Percentiles rank a stretch among this genome's conserved stretches.
Conservation (phyloP, 2,797 vertebrate species). For the Fistularia commersonii region DNA sequence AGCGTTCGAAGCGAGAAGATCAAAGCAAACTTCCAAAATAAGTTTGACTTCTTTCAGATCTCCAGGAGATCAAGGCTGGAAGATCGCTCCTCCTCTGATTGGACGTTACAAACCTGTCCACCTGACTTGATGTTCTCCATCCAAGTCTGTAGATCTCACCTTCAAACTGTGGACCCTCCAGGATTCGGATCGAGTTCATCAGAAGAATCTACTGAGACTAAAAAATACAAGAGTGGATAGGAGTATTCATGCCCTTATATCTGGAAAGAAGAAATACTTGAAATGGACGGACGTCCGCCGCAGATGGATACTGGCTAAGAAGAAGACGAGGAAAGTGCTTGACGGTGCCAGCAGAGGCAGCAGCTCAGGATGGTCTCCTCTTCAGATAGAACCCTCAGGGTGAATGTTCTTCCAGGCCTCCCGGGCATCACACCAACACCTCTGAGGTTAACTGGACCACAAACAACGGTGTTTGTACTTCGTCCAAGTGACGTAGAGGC, state of each 20-base stretch:
- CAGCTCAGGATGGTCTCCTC: slow-evolving; percentile 58
- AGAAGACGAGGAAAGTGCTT: slow-evolving; percentile 70
- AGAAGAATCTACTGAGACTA: slow-evolving; percentile 60
- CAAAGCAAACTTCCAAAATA: slow-evolving; percentile 89
- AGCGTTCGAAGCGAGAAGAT: slow-evolving; percentile 59
- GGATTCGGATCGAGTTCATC: too few relatives aligned
- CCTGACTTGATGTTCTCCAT: slow-evolving; percentile 32
- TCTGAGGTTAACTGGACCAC: too few relatives aligned
- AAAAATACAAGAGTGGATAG: slow-evolving; percentile 55
- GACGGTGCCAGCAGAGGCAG: slow-evolving; percentile 61
- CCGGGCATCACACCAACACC: too few relatives aligned
- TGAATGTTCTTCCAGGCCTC: neutral
- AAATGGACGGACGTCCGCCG: slow-evolving; percentile 43
- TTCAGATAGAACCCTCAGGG: slow-evolving; percentile 31
- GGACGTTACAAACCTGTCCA: slow-evolving; percentile 22
- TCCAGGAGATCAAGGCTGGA: slow-evolving; percentile 85
- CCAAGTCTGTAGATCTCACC: neutral
- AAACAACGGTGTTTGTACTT: too few relatives aligned
- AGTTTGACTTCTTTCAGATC: slow-evolving; percentile 90
- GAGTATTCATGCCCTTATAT: slow-evolving; percentile 61
- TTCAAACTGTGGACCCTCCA: too few relatives aligned
- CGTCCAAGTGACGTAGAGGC: neutral
- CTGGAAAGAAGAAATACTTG: slow-evolving; percentile 43
- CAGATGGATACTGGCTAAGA: slow-evolving; percentile 64
- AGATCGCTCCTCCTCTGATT: slow-evolving; percentile 52